Conservation (phyloP, 2,113 vertebrate species). For the Varanus salvator region DNA sequence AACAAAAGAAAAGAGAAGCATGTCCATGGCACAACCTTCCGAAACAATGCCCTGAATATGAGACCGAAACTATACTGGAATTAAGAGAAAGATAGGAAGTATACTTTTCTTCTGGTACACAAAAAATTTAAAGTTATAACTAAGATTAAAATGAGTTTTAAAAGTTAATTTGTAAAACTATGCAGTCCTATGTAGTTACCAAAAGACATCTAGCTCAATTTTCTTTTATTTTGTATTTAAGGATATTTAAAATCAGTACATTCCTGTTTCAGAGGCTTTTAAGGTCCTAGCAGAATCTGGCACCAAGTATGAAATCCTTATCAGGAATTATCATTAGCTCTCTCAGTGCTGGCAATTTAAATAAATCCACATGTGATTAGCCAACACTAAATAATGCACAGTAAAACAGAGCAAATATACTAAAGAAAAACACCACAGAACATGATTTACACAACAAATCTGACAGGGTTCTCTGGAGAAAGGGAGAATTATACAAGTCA, state of each 20-base stretch:
- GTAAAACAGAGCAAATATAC: not conserved
- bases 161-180: not conserved
- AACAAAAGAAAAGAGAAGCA: not conserved
- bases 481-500: not conserved
- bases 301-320: not conserved
- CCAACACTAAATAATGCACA: not conserved
- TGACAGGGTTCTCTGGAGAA: not conserved
- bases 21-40: not conserved
- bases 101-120: not conserved
- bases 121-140: not conserved
- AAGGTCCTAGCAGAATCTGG: not conserved
- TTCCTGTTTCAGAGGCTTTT: not conserved
- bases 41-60: not conserved
- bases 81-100: not conserved
- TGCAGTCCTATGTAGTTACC: not conserved
- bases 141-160: not conserved
- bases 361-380: not conserved
- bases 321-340: not conserved
- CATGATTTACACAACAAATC: not conserved
- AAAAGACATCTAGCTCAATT: not conserved
- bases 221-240: not conserved
- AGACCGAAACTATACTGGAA: not conserved
- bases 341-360: not conserved
- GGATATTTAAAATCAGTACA: not conserved
- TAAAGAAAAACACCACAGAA: not conserved